Percentiles rank a stretch among this genome's conserved stretches.
Evolutionary conservation across 2,888 invertebrate species (phyloP).

Genomic region (Lithodes maja): DNA sequence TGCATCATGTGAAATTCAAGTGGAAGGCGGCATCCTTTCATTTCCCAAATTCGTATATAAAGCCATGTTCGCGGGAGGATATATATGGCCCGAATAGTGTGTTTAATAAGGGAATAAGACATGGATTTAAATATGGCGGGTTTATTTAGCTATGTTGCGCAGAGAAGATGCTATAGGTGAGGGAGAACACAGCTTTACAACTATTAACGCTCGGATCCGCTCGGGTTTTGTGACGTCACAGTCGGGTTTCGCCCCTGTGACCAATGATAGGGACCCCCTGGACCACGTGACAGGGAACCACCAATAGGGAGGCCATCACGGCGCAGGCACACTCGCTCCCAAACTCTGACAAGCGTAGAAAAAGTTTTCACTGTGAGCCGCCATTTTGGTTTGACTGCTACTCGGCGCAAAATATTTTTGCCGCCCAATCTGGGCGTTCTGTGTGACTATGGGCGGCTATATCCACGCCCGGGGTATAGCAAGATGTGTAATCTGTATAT

Average conservation of each 20-base stretch:
- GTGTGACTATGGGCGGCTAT: constrained; percentile 61
- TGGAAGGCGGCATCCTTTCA: background rate
- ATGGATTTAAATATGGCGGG: constrained; percentile 52
- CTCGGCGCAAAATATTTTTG: constrained; percentile 66
- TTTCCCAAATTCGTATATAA: background rate
- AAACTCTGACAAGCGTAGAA: constrained; percentile 93
- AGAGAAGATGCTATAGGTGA: constrained; percentile 44
- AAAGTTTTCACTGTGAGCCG: constrained; percentile 96
- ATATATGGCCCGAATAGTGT: too few species aligned
- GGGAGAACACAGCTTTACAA: constrained; percentile 67
- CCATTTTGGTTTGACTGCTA: constrained; percentile 83
- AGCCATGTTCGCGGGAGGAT: too few species aligned
- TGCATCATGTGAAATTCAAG: background rate
- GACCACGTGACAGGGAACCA: constrained; percentile 51
- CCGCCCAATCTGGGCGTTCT: constrained; percentile 45
- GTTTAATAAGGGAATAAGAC: too few species aligned
- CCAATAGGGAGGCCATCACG: constrained; percentile 44
- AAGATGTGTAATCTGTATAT: constrained; percentile 35
- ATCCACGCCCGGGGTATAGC: constrained; percentile 27
- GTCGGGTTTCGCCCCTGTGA: constrained; percentile 21
- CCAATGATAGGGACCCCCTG: constrained; percentile 28
- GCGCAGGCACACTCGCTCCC: constrained; percentile 71
- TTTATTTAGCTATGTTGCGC: constrained; percentile 39
- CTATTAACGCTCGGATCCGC: constrained; percentile 61
- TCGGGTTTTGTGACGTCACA: constrained; percentile 55